Evolutionary conservation across 2,113 vertebrate genomes (phyloP).

Genomic region (Tragelaphus buxtoni): DNA sequence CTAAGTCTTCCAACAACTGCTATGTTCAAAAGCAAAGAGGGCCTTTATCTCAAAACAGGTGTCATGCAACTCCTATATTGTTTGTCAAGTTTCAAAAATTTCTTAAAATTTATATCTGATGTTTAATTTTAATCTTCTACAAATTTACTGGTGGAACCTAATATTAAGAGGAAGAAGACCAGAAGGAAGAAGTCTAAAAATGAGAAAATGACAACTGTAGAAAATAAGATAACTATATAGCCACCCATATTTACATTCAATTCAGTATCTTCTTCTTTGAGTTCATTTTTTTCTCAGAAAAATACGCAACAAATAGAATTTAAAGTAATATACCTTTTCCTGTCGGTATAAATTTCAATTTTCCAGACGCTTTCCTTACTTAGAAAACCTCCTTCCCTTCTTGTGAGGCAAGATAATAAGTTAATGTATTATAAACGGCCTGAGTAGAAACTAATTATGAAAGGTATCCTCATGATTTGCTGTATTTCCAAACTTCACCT

Average conservation of each 20-base stretch:
- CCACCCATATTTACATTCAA: background rate
- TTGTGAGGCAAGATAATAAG: background rate
- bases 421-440: background rate
- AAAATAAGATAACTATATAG: background rate
- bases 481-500: background rate
- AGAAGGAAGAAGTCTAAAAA: background rate
- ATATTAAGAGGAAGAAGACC: background rate
- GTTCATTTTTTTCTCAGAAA: background rate
- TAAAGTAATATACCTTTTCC: background rate
- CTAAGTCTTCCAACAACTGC: background rate
- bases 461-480: background rate
- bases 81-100: background rate
- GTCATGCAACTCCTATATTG: background rate
- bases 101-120: background rate
- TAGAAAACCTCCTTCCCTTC: background rate
- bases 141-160: background rate
- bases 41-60: background rate
- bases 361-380: background rate
- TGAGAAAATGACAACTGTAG: background rate
- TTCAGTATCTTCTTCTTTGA: background rate
- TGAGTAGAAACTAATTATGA: background rate
- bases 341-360: background rate
- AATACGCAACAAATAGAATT: background rate
- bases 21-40: background rate
- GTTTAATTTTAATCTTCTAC: background rate